Conservation (phyloP, 64 coral and sea anemone species). For the Montipora foliosa region DNA sequence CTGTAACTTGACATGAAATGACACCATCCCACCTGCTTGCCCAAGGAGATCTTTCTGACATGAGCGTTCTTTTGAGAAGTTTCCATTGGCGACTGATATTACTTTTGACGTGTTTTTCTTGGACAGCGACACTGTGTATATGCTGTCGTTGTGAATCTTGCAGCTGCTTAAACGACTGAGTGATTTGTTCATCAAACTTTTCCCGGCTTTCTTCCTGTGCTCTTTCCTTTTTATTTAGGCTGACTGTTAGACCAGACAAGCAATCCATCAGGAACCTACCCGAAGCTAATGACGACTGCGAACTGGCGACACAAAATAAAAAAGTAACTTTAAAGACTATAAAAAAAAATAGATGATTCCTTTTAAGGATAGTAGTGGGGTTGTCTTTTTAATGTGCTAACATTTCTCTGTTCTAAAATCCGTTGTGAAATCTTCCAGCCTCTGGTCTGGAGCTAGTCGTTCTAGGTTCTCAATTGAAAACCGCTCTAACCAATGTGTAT, state of each 20-base stretch:
- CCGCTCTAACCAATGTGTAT: no score
- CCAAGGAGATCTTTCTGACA: conserved; percentile 86
- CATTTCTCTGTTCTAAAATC: no score
- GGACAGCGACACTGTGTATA: conserved; percentile 2
- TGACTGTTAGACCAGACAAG: conserved; percentile 74
- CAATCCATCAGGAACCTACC: conserved; percentile 98
- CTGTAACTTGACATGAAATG: no score
- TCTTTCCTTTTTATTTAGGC: conserved; percentile 60
- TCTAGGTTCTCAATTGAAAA: no score
- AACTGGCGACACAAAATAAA: conserved; percentile 21
- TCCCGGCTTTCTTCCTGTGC: conserved; percentile 63
- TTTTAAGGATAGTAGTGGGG: no score
- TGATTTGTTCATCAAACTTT: conserved; percentile 76
- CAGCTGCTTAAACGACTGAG: conserved; percentile 38
- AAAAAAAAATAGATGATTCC: no score
- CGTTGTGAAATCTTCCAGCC: no score
- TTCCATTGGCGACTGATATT: conserved; percentile 65
- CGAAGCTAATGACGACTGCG: conserved; percentile 79
- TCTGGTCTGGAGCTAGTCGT: no score
- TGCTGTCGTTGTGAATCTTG: conserved; percentile 75
- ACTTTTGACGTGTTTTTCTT: conserved; percentile 48
- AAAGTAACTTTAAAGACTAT: no score
- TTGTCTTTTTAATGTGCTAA: no score
- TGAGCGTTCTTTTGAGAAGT: conserved; percentile 74
- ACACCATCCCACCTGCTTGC: conserved; percentile 63